Evolutionary conservation across 1,140 invertebrate species (phyloP).

Genomic region (Drosophila mojavensis): DNA sequence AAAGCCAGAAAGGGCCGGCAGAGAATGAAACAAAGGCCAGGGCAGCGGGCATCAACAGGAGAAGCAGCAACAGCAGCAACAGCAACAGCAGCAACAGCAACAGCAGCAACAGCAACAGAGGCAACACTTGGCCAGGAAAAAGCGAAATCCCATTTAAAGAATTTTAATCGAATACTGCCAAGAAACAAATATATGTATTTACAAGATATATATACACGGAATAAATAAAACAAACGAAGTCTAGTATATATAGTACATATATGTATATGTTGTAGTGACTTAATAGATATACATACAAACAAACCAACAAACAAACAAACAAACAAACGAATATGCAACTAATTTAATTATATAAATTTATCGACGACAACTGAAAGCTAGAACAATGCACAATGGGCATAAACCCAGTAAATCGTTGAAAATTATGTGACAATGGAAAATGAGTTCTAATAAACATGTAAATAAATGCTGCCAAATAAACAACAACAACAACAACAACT

Average conservation of each 20-base stretch:
- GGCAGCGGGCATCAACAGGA: constrained; percentile 31
- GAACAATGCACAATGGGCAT: constrained; percentile 13
- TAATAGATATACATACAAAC: no score
- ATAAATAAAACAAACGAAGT: constrained; percentile 7
- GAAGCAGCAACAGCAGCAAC: constrained; percentile 19
- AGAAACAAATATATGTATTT: constrained; percentile 53
- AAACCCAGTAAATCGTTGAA: constrained; percentile 8
- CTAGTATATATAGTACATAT: constrained; percentile 15
- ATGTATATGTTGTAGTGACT: constrained; percentile 11
- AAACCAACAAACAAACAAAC: constrained; percentile 11
- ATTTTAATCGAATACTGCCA: constrained; percentile 81
- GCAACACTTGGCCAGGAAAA: constrained; percentile 33
- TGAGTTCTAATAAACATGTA: constrained; percentile 68
- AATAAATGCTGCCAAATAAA: constrained; percentile 74
- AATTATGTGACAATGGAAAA: constrained; percentile 15
- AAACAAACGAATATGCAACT: constrained; percentile 26
- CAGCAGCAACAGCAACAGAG: constrained; percentile 6
- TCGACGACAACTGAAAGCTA: not conserved
- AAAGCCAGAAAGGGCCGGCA: constrained; percentile 9
- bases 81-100: not conserved
- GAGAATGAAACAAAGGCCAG: constrained; percentile 36
- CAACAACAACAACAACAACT: constrained; percentile 46
- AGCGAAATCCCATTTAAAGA: constrained; percentile 63
- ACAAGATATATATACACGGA: constrained; percentile 39
- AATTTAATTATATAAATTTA: constrained; percentile 7